Evolutionary conservation across 2,797 vertebrate species (phyloP).

Genomic region (Somateria mollissima): DNA sequence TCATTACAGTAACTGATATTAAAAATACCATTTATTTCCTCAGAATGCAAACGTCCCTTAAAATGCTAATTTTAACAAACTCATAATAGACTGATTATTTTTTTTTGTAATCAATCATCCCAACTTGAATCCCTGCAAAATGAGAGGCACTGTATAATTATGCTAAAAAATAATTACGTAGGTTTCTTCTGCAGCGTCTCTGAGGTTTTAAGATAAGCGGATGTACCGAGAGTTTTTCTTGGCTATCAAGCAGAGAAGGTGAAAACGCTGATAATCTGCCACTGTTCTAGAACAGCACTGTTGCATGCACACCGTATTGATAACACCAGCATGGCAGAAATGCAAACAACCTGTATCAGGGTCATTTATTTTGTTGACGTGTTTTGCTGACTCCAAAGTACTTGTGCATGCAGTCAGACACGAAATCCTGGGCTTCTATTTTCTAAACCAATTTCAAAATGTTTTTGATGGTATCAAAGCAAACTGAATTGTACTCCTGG

Average conservation of each 20-base stretch:
- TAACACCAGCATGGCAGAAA: constrained; percentile 11
- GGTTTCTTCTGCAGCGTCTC: background rate
- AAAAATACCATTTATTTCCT: background rate
- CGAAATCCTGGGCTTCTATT: background rate
- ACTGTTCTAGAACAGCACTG: background rate
- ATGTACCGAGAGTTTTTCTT: background rate
- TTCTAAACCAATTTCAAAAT: constrained; percentile 34
- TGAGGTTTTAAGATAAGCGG: background rate
- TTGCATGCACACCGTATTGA: background rate
- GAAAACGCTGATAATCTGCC: background rate
- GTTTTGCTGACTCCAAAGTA: constrained; percentile 13
- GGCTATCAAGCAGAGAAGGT: background rate
- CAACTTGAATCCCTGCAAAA: background rate
- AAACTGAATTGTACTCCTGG: background rate
- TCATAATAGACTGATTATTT: background rate
- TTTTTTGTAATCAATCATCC: background rate
- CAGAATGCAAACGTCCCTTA: background rate
- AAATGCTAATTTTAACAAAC: background rate
- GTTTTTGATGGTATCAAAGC: constrained; percentile 33
- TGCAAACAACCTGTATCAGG: background rate
- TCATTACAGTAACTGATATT: background rate
- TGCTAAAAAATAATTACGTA: background rate
- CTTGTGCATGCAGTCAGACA: constrained; percentile 3
- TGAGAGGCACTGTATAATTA: background rate
- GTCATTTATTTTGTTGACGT: constrained; percentile 40